These are phyloP conservation scores for Heptranchias perlo DNA, from an alignment of 2,113 vertebrate species.

Conservation along the genomic window DNA sequence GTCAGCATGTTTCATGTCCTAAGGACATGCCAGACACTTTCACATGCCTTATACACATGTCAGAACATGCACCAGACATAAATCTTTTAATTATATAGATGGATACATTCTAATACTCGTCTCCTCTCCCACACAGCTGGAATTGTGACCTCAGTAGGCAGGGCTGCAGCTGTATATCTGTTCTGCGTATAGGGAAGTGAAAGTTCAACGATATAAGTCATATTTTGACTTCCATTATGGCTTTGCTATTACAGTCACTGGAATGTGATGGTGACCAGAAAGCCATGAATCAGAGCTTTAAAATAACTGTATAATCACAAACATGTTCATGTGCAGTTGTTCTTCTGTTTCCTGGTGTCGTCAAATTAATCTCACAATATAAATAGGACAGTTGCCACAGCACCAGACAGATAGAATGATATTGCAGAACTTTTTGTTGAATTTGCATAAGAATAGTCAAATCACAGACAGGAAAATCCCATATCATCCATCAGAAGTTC, in stretches of 20 bases:
- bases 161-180: neutral
- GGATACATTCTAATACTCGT: neutral
- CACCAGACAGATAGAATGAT: neutral
- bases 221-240: neutral
- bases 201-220: neutral
- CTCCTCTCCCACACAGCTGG: neutral
- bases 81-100: neutral
- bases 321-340: neutral
- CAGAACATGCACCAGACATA: neutral
- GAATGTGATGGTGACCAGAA: neutral
- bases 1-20: neutral
- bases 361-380: neutral
- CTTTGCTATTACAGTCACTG: neutral
- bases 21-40: neutral
- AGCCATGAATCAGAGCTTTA: neutral
- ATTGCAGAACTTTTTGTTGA: neutral
- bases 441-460: neutral
- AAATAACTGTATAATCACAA: neutral
- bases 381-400: neutral
- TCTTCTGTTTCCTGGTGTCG: neutral
- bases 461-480: neutral
- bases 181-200: neutral
- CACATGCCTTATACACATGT: neutral
- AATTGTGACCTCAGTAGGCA: slow-evolving; percentile 9
- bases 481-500: neutral